Evolutionary conservation across 2,888 invertebrate species (phyloP), one percentile per base, ranked within the genome.

Genomic region (Ectobius pallidus): DNA sequence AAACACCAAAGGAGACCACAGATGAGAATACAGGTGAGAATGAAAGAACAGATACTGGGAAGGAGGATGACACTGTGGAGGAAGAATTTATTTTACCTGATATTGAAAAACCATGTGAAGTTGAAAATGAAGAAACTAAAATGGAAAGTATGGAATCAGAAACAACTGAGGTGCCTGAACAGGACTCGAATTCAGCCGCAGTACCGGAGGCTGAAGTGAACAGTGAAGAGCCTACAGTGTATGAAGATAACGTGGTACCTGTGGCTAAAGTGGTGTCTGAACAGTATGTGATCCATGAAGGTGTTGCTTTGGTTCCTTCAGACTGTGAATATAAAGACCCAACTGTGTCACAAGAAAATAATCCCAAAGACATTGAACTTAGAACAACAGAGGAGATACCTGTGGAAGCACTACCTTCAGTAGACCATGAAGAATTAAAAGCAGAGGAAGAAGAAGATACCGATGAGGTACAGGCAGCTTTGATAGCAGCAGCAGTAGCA

Each of bases 401-500:
- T 18, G 7, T 6, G 3, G 46, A 44, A 27, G 22, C 22, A 22
- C 34, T 18, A 20, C 9, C 46, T 44, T 2, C 25, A 7, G n/a
- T 27, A 46, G 27, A 44, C 14, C n/a, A 14, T n/a, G 46, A 39
- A 22, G 65, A 65, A 20, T n/a, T 16, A 44, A 65, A 65, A 27
- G 42, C 16, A 16, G 65, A 42, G 14, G 76, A 76, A 6, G 78
- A 78, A 18, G 78, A 78, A 18, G 73, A 73, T 18, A 32, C 67
- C 1, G 74, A 69, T 49, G 70, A 70, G 30, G 68, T 71, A 39
- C 70, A 72, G 74, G 81, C 82, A 11, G 81, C 83, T n/a, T 76
- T 84, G 73, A 83, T 84, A 79, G 81, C 82, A 18, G 79, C 77
- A 32, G 77, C 78, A 73, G 75, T 77, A 27, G 74, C 76, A 44